Evolutionary conservation across 2,797 vertebrate species (phyloP).

Genomic region (Sebastes variabilis): DNA sequence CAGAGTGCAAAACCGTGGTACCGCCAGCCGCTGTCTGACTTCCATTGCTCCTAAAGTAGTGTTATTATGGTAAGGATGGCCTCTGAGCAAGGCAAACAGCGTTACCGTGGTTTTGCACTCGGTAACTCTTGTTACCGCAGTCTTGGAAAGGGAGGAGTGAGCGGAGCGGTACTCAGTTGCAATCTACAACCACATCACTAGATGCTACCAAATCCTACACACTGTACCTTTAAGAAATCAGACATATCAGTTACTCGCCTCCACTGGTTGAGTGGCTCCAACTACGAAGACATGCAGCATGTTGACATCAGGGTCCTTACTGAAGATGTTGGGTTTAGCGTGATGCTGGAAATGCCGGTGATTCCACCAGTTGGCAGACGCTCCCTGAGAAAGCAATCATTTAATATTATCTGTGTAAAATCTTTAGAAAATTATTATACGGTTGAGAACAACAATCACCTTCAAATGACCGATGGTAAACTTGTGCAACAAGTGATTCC

Average conservation of each 20-base stretch:
- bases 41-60: no score
- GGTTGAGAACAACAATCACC: slow-evolving; percentile 69
- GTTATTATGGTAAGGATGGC: no score
- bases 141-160: no score
- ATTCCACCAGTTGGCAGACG: slow-evolving; percentile 98
- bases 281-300: slow-evolving; percentile 91
- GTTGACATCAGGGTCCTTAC: slow-evolving; percentile 95
- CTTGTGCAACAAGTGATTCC: slow-evolving; percentile 93
- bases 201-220: no score
- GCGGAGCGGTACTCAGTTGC: no score
- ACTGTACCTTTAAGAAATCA: neutral
- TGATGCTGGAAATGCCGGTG: slow-evolving; percentile 97
- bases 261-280: slow-evolving; percentile 89
- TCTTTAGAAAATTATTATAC: neutral
- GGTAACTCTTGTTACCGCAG: no score
- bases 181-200: no score
- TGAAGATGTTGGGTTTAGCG: slow-evolving; percentile 93
- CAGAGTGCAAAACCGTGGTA: no score
- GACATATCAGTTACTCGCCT: slow-evolving; percentile 76
- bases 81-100: fast-evolving
- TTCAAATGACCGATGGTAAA: slow-evolving; percentile 95
- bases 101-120: no score
- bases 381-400: slow-evolving; percentile 82
- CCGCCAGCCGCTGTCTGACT: no score
- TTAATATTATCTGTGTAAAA: neutral